phyloP scores from a whole-genome alignment of 2,888 invertebrate genomes.

The Fragum whitleyi region DNA sequence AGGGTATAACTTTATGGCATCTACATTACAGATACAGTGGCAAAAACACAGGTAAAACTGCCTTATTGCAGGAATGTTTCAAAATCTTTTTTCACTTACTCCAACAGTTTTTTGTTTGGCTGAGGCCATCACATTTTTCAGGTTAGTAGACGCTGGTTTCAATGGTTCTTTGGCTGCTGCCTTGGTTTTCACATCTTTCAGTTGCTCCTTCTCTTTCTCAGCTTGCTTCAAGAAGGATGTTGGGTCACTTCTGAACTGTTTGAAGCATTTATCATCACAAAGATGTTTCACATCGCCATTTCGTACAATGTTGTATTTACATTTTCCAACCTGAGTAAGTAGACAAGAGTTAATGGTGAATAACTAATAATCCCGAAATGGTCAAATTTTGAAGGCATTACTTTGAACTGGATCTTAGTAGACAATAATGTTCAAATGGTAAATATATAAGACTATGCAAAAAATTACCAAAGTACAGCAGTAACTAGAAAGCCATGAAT shows the following conservation, averaged over 20 bases:
- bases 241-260: conserved; percentile 81
- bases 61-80: no score
- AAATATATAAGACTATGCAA: no score
- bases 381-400: background rate
- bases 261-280: conserved; percentile 84
- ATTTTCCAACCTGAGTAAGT: conserved; percentile 76
- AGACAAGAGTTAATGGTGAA: background rate
- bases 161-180: background rate
- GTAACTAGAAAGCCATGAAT: no score
- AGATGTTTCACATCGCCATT: conserved; percentile 84
- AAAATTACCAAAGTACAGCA: no score
- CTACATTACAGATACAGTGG: no score
- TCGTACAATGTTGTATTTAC: conserved; percentile 85
- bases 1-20: no score
- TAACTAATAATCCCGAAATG: no score
- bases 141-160: background rate
- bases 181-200: background rate
- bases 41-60: no score
- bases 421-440: no score
- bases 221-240: conserved; percentile 74
- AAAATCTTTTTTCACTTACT: no score
- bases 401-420: background rate
- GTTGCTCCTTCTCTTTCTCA: background rate
- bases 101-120: background rate
- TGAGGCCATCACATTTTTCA: conserved; percentile 1